Evolutionary conservation across 2,113 vertebrate genomes (phyloP).

Genomic region (Carassius auratus): DNA sequence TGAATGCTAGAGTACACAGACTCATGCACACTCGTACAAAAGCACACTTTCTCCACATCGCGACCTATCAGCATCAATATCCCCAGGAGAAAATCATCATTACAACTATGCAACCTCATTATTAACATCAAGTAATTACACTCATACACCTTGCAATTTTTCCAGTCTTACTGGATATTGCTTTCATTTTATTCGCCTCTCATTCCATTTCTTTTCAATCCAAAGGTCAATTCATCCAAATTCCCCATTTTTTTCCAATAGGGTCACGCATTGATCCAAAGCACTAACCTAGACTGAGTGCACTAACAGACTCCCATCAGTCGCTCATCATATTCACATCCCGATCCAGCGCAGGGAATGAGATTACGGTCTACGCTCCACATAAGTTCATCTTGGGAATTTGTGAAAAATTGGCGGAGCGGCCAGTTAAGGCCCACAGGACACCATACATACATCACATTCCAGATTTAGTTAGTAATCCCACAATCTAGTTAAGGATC

Average conservation of each 20-base stretch:
- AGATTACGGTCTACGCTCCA: conserved; percentile 46
- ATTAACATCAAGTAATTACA: conserved; percentile 39
- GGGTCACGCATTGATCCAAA: conserved; percentile 19
- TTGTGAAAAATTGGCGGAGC: conserved; percentile 22
- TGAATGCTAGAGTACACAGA: conserved; percentile 5
- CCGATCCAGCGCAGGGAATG: conserved; percentile 28
- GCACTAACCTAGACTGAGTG: conserved; percentile 9
- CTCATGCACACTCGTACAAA: neutral
- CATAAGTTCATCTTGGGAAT: conserved; percentile 35
- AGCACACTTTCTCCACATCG: neutral
- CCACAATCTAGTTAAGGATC: conserved; percentile 61
- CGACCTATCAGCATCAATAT: conserved; percentile 38
- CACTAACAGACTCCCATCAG: conserved; percentile 22
- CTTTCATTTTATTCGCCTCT: conserved; percentile 6
- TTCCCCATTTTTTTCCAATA: conserved; percentile 8
- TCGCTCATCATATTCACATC: conserved; percentile 26
- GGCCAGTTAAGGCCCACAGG: conserved; percentile 24
- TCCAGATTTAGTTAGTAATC: conserved; percentile 60
- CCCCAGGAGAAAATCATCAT: conserved; percentile 32
- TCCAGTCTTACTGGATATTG: conserved; percentile 24
- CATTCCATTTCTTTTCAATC: conserved; percentile 31
- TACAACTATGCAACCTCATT: conserved; percentile 25
- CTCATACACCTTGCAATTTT: conserved; percentile 39
- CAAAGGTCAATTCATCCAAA: conserved; percentile 32
- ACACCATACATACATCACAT: conserved; percentile 54